These are phyloP conservation scores for Alloscopus bannaensis DNA, from an alignment of 2,888 invertebrate genomes.

Conservation along the genomic window DNA sequence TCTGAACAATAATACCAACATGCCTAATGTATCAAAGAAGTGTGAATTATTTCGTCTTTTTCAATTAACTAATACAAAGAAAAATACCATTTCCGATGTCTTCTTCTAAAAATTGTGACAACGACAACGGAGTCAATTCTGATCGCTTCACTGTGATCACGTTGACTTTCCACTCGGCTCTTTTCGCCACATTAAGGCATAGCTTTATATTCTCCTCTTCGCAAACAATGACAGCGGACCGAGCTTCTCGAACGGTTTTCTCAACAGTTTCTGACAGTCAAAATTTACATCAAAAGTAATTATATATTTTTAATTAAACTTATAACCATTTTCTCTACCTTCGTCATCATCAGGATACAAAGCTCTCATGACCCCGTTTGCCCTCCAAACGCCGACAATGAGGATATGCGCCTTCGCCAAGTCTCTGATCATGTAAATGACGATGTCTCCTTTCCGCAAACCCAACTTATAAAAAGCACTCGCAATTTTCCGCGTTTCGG, in stretches of 20 bases:
- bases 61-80: background rate
- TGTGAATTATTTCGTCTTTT: no score
- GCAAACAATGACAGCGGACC: constrained; percentile 69
- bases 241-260: no score
- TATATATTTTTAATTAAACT: no score
- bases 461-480: constrained; percentile 59
- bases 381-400: constrained; percentile 23
- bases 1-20: background rate
- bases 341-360: constrained; percentile 35
- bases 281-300: no score
- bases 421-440: constrained; percentile 54
- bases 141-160: constrained; percentile 56
- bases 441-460: constrained; percentile 69
- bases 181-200: constrained; percentile 39
- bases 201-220: constrained; percentile 53
- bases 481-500: constrained; percentile 32
- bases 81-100: constrained; percentile 30
- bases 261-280: no score
- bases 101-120: constrained; percentile 39
- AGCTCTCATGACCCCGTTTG: constrained; percentile 35
- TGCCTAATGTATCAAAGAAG: background rate
- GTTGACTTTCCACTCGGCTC: constrained; percentile 61
- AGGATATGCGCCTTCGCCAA: constrained; percentile 23
- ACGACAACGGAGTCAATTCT: background rate
- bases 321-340: no score